These are phyloP conservation scores for Blastobasis adustella DNA, from an alignment of 2,888 invertebrate species.

Conservation along the genomic window DNA sequence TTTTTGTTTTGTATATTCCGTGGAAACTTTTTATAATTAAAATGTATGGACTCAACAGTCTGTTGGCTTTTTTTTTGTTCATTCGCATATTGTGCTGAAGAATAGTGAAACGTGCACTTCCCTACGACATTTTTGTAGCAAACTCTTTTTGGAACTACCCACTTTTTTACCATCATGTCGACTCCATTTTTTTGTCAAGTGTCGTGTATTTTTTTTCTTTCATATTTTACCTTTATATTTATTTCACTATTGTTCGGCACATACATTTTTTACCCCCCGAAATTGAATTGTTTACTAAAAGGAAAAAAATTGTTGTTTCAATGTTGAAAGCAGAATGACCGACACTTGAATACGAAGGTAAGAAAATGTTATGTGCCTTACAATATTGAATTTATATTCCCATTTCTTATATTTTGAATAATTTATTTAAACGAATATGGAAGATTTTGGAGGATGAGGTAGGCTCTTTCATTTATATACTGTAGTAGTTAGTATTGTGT, in stretches of 20 bases:
- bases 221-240: constrained; percentile 51
- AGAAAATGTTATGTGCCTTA: constrained; percentile 70
- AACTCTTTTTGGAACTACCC: too few relatives aligned
- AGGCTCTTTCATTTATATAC: too few relatives aligned
- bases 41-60: constrained; percentile 38
- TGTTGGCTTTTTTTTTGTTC: constrained; percentile 40
- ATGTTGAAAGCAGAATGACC: constrained; percentile 24
- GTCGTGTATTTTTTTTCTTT: constrained; percentile 24
- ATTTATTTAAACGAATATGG: too few relatives aligned
- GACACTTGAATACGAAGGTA: constrained; percentile 39
- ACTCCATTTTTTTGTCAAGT: not conserved
- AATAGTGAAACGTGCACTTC: constrained; percentile 75
- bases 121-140: constrained; percentile 41
- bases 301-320: constrained; percentile 21
- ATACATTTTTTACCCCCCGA: constrained; percentile 47
- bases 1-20: constrained; percentile 22
- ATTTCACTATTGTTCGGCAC: constrained; percentile 93
- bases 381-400: constrained; percentile 36
- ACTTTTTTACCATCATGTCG: too few relatives aligned
- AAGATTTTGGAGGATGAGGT: too few relatives aligned
- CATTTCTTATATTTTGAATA: too few relatives aligned
- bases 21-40: constrained; percentile 48
- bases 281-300: constrained; percentile 15
- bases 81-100: constrained; percentile 65
- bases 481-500: too few relatives aligned